Percentiles rank a stretch among this genome's conserved stretches.
Conservation (phyloP, 2,888 invertebrate genomes). For the Oxystoma pomonae region DNA sequence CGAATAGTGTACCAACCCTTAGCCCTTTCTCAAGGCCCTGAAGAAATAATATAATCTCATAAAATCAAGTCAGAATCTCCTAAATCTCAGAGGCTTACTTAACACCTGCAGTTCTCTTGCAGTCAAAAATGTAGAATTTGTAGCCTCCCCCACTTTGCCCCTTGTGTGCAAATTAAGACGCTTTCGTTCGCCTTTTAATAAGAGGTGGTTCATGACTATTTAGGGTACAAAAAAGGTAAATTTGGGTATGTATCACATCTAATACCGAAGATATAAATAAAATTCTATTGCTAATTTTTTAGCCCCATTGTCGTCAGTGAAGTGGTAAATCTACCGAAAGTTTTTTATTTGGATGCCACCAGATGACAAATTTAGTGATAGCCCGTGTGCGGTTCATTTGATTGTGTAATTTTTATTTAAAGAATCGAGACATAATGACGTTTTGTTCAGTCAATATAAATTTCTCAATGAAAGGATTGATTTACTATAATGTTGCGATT, state of each 20-base stretch:
- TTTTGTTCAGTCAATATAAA: not conserved
- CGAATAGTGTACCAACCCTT: too few species aligned
- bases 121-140: too few species aligned
- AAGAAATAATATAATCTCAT: too few species aligned
- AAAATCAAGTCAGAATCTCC: too few species aligned
- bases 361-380: conserved; percentile 15
- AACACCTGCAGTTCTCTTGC: too few species aligned
- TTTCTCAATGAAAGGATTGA: not conserved
- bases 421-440: not conserved
- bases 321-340: conserved; percentile 29
- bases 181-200: too few species aligned
- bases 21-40: too few species aligned
- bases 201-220: not conserved
- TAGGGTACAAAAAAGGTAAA: not conserved
- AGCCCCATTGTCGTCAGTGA: conserved; percentile 7
- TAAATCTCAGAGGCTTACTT: too few species aligned
- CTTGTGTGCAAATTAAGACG: too few species aligned
- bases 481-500: not conserved
- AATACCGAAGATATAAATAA: not conserved
- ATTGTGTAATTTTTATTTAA: not conserved
- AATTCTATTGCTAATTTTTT: not conserved
- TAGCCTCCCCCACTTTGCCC: too few species aligned
- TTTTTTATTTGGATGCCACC: conserved; percentile 21
- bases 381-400: not conserved
- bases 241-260: not conserved